Conservation (phyloP, 2,113 vertebrate species). For the Hippocampus zosterae region DNA sequence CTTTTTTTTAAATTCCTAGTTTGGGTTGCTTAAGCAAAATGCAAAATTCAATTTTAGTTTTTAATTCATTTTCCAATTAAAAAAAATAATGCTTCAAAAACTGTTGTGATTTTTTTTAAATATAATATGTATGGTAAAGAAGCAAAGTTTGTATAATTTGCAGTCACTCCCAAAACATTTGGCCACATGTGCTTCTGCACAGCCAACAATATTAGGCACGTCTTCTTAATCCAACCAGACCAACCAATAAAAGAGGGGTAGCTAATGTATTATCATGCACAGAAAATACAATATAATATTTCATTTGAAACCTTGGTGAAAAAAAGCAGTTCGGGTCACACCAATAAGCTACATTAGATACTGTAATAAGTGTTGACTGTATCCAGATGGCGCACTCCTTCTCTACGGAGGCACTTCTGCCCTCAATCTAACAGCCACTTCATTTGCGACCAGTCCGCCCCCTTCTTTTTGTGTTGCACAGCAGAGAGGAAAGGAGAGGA, state of each 20-base stretch:
- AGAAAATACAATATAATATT: not conserved
- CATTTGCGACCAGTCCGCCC: slow-evolving; percentile 32
- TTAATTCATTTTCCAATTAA: not conserved
- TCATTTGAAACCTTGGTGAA: not conserved
- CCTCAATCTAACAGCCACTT: slow-evolving; percentile 11
- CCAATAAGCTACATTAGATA: not conserved
- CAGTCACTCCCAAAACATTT: not conserved
- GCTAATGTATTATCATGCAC: too few species aligned
- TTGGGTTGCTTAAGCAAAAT: not conserved
- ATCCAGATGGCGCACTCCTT: slow-evolving; percentile 47
- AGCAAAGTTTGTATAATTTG: too few species aligned
- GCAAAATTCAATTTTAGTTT: not conserved
- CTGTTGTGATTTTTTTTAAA: too few species aligned
- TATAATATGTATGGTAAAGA: too few species aligned
- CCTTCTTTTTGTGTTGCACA: slow-evolving; percentile 16
- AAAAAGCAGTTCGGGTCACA: not conserved
- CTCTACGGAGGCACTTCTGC: slow-evolving; percentile 7
- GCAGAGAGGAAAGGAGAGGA: slow-evolving; percentile 8
- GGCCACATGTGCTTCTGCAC: not conserved
- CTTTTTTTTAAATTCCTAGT: not conserved
- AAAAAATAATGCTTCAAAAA: not conserved
- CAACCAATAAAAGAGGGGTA: not conserved
- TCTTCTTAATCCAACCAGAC: not conserved
- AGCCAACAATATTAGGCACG: not conserved
- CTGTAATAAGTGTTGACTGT: slow-evolving; percentile 19